Base-by-base conservation (phyloP, 2,797 vertebrate genomes). In the Antennarius maculatus region DNA sequence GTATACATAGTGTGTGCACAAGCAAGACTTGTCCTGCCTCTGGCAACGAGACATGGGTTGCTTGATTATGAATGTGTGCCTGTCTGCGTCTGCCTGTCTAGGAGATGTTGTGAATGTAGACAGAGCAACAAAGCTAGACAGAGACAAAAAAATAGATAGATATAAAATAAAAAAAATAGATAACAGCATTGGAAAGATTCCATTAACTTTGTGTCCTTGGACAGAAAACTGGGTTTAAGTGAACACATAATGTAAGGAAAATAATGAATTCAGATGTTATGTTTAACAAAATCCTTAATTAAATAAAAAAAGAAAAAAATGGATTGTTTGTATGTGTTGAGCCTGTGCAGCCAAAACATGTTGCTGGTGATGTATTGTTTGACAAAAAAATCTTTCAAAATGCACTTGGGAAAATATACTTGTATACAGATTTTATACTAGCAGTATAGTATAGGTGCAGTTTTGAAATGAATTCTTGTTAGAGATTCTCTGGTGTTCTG, bases 1-100 rank as follows among this genome's bases (percentile, higher is more conserved):
- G 79, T 71, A 80, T 83, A 80, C 83, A 81, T 76, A 66, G 54
- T 59, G 75, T 71, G 75, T 67, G 49, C 52, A 49, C 66, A 73
- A 74, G 78, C 42, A 79, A 83, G 50, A 64, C 54, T 56, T 58
- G 37, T 27, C 55, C 66, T 66, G 88, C 90, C 86, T 66, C 59
- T 69, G 82, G 91, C 74, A 61, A 83, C 29, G 46, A 76, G 55
- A 64, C 52, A 56, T 47, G 62, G 51, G 45, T 57, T 67, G 73
- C 60, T 37, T 65, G 50, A 54, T 48, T 54, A 51, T 17, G 53
- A 71, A 23, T 54, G 60, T 14, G 46, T 42, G 27, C 39, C 2
- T 58, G 23, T 54, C 54, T 31, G 9, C 48, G 56, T 14, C 41
- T 42, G 27, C 39, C 2, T 57, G 28, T 60, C 54, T 49, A 46